Base-by-base conservation (phyloP, 2,888 invertebrate species). In the Lamellibrachia columna region DNA sequence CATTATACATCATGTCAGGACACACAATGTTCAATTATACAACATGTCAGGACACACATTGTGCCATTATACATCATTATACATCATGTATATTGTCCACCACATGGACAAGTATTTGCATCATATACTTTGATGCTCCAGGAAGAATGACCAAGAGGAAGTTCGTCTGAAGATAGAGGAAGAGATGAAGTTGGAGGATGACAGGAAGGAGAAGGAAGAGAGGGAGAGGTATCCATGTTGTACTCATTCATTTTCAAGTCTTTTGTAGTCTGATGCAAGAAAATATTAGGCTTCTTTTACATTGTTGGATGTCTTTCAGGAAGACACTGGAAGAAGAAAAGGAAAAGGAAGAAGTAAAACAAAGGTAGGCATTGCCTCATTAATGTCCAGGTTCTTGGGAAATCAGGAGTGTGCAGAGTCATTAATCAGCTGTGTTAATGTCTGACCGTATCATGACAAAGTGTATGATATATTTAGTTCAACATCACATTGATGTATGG, bases 91-190 rank as follows among this genome's bases (percentile, higher is more conserved):
- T 40, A 40, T 40, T 93, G 75, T 75, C 75, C 6, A 15, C 15
- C 3, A 75, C 75, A 11, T 75, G 22, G 15, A 75, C 75, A 75
- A 6, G n/a, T 6, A n/a, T 15, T 58, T 58, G 9, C 8, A 22
- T 91, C 93, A 75, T 93, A 75, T 7, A 75, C 22, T 6, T 75
- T 75, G 75, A 75, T 75, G 75, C 22, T 93, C 3, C 92, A 95
- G 96, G 92, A 94, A 94, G 58, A 94, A 95, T 92, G 94, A 95
- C 92, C 95, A 95, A 93, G 96, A 95, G 92, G 95, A 94, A 40
- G 95, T 94, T 22, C 91, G 95, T 8, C 94, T 95, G 93, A 95
- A 94, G 93, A 92, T 95, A 52, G 95, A 95, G 53, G 94, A 95
- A 55, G 93, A 75, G n/a, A 75, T 75, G 75, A 75, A 75, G 75